phyloP scores from a whole-genome alignment of 2,888 invertebrate genomes.

The Sphaerophoria taeniata region DNA sequence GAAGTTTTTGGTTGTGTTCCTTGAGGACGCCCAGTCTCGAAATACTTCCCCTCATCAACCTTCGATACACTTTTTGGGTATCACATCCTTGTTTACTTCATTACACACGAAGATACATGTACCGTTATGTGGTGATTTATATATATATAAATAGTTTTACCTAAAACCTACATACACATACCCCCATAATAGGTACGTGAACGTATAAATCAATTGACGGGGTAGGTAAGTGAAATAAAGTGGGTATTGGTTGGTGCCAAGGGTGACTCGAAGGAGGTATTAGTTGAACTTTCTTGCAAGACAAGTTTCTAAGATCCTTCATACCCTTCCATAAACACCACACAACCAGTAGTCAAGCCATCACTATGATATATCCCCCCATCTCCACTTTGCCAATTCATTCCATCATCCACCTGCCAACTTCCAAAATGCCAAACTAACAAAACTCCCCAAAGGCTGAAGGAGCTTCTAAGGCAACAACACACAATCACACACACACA shows the following conservation, averaged over 20 bases:
- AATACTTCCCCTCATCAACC: background rate
- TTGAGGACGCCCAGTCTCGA: background rate
- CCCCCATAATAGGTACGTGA: constrained; percentile 34
- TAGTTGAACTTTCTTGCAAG: constrained; percentile 68
- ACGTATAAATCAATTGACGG: constrained; percentile 70
- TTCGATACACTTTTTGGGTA: constrained; percentile 37
- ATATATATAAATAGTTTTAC: constrained; percentile 45
- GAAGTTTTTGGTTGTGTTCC: constrained; percentile 63
- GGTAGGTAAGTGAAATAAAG: constrained; percentile 72
- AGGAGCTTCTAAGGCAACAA: background rate
- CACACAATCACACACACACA: too few relatives aligned
- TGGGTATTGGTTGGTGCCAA: constrained; percentile 36
- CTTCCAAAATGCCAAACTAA: constrained; percentile 28
- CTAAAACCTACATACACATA: constrained; percentile 18
- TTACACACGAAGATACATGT: constrained; percentile 60
- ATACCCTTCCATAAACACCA: background rate
- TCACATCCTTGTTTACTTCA: constrained; percentile 73
- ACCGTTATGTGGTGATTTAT: constrained; percentile 19
- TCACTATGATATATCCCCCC: background rate
- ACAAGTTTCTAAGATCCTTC: constrained; percentile 67
- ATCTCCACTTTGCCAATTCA: constrained; percentile 4
- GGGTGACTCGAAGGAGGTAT: constrained; percentile 9
- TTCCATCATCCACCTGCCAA: background rate
- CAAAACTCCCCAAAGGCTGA: constrained; percentile 50
- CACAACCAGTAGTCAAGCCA: too few relatives aligned